A percentile compares a stretch with the other conserved stretches of the same genome.
phyloP scores from a whole-genome alignment of 2,888 invertebrate genomes.

The Neria commutata region DNA sequence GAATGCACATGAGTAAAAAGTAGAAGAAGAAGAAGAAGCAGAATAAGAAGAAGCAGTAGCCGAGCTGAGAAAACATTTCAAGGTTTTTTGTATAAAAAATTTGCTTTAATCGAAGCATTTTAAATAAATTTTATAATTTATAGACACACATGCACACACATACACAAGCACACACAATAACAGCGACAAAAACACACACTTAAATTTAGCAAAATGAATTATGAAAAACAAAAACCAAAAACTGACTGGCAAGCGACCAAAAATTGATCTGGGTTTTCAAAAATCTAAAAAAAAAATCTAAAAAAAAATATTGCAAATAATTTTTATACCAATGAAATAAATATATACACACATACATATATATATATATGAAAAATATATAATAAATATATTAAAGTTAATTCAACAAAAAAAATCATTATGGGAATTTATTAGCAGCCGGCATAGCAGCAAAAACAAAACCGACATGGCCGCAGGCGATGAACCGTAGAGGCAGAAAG shows the following conservation, averaged over 20 bases:
- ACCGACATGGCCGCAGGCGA: too few species aligned
- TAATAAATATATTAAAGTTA: constrained; percentile 30
- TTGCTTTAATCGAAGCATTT: too few species aligned
- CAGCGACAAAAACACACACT: background rate
- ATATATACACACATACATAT: constrained; percentile 48
- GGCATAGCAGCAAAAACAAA: constrained; percentile 30
- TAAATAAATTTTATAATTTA: too few species aligned
- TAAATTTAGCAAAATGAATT: background rate
- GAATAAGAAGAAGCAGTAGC: constrained; percentile 30
- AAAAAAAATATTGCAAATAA: constrained; percentile 29
- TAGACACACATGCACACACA: background rate
- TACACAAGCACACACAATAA: background rate
- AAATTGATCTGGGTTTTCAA: constrained; percentile 62
- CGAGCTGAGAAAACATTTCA: too few species aligned
- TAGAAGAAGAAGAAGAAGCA: constrained; percentile 31
- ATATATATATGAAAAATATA: constrained; percentile 38
- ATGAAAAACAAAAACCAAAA: constrained; percentile 32
- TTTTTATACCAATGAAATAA: constrained; percentile 27
- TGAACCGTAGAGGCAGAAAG: constrained; percentile 24
- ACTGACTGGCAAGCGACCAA: constrained; percentile 61
- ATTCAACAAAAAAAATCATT: constrained; percentile 41
- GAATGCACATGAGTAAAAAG: constrained; percentile 39
- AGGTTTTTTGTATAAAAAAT: too few species aligned
- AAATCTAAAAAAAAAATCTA: constrained; percentile 41
- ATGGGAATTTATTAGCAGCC: constrained; percentile 58